Evolutionary conservation across 2,888 invertebrate genomes (phyloP).

Genomic region (Carcina quercana): DNA sequence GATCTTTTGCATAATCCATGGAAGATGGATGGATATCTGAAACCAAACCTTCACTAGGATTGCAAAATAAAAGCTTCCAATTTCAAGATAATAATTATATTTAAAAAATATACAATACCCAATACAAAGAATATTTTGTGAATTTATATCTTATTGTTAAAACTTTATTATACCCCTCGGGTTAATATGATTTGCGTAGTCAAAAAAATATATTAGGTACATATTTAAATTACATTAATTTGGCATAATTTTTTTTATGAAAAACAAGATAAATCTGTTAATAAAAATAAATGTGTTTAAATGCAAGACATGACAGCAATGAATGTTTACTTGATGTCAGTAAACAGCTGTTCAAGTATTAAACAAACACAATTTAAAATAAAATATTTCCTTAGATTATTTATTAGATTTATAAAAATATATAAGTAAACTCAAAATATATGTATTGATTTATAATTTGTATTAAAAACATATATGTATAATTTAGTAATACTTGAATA

Average conservation of each 20-base stretch:
- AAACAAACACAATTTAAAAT: constrained; percentile 14
- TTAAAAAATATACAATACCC: constrained; percentile 6
- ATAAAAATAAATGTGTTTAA: constrained; percentile 4
- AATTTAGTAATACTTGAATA: no score
- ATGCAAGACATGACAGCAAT: no score
- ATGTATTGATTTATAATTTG: no score
- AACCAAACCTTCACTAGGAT: no score
- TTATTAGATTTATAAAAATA: no score
- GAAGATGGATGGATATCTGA: no score
- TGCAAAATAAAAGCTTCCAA: no score
- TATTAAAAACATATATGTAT: no score
- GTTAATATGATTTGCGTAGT: not conserved
- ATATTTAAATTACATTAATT: not conserved
- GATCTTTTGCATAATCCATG: no score
- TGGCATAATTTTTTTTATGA: not conserved
- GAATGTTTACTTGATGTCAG: not conserved
- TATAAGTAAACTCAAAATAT: no score
- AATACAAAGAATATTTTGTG: constrained; percentile 1
- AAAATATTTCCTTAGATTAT: constrained; percentile 10
- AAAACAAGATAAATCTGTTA: not conserved
- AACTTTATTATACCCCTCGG: not conserved
- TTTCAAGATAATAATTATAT: no score
- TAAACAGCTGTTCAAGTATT: not conserved
- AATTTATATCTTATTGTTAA: no score
- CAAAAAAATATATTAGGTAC: not conserved